A percentile compares a stretch with the other conserved stretches of the same genome.
These are phyloP conservation scores for Fundulus diaphanus DNA, from an alignment of 2,797 vertebrate species.

Conservation along the genomic window DNA sequence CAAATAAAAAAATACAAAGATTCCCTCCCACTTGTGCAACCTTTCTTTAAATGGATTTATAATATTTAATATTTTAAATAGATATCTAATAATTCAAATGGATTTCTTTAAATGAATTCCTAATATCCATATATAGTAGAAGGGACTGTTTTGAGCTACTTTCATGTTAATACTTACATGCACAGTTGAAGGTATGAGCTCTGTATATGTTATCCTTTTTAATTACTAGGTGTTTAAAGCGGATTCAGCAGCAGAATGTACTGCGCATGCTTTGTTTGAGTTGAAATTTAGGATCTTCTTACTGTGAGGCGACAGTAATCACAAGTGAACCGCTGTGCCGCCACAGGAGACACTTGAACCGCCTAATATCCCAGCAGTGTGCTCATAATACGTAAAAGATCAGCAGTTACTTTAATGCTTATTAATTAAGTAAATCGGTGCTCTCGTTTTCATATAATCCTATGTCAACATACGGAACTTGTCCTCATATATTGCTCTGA, in stretches of 20 bases:
- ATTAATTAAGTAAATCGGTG: slow-evolving; percentile 59
- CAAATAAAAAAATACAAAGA: too few species aligned
- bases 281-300: slow-evolving; percentile 46
- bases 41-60: background rate
- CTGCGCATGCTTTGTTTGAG: slow-evolving; percentile 24
- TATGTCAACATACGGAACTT: slow-evolving; percentile 48
- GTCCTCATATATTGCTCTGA: slow-evolving; percentile 41
- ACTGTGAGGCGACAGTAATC: slow-evolving; percentile 54
- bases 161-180: background rate
- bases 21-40: background rate
- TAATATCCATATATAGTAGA: background rate
- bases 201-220: background rate
- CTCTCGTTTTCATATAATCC: slow-evolving; percentile 54
- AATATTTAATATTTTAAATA: too few species aligned
- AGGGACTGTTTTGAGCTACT: background rate
- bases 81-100: too few species aligned
- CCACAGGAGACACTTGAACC: slow-evolving; percentile 50
- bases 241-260: background rate
- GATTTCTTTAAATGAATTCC: too few species aligned
- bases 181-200: background rate
- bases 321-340: slow-evolving; percentile 43
- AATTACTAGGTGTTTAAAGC: slow-evolving; percentile 1
- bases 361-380: slow-evolving; percentile 41
- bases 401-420: slow-evolving; percentile 59
- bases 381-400: slow-evolving; percentile 57